Conservation (phyloP, 2,888 invertebrate genomes). For the Vanessa cardui region DNA sequence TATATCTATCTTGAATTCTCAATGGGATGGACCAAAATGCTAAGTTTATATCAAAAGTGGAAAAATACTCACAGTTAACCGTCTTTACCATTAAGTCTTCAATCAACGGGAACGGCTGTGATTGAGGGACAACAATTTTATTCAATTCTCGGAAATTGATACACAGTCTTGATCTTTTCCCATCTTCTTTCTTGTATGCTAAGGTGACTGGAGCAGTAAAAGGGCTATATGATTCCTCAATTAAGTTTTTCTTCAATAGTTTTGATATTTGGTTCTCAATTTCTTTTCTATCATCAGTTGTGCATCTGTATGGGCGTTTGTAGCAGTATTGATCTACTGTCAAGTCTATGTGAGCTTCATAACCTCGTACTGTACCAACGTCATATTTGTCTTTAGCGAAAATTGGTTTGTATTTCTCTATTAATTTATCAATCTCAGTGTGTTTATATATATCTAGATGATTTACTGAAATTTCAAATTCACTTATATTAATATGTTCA, state of each 20-base stretch:
- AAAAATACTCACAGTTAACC: neutral
- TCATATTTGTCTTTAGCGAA: conserved; percentile 37
- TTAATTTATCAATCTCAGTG: conserved; percentile 22
- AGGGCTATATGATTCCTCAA: neutral
- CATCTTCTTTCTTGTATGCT: conserved; percentile 38
- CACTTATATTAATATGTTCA: conserved; percentile 19
- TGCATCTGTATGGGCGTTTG: conserved; percentile 36
- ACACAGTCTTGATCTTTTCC: conserved; percentile 41
- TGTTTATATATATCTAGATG: conserved; percentile 26
- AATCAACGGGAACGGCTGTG: neutral
- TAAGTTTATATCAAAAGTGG: too few species aligned
- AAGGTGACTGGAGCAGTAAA: conserved; percentile 14
- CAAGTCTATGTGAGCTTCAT: conserved; percentile 31
- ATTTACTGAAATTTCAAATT: conserved; percentile 21
- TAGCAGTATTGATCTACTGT: conserved; percentile 31
- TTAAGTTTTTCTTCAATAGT: conserved; percentile 28
- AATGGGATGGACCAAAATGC: too few species aligned
- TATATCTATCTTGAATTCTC: too few species aligned
- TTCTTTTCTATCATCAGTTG: conserved; percentile 31
- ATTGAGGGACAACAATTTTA: neutral
- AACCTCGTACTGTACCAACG: conserved; percentile 25
- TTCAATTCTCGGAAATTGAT: conserved; percentile 41
- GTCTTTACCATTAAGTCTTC: neutral
- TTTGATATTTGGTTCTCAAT: conserved; percentile 25
- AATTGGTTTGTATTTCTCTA: conserved; percentile 18